A percentile compares a stretch with the other conserved stretches of the same genome.
These are phyloP conservation scores for Xanthia icteritia DNA, from an alignment of 2,888 invertebrate genomes.

Conservation along the genomic window DNA sequence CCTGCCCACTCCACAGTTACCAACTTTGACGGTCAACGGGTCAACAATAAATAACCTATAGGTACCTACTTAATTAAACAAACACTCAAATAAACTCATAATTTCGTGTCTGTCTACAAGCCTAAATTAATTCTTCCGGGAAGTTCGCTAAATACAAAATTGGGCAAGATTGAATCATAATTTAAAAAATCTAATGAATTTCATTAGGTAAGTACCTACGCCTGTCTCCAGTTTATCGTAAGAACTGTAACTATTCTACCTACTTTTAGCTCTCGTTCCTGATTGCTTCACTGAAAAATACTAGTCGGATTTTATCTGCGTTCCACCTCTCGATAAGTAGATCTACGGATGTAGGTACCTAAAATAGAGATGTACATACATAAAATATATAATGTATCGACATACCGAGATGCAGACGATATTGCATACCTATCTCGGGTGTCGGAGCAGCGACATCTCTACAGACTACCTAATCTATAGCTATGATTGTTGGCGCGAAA, in stretches of 20 bases:
- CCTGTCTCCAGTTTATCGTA: too few species aligned
- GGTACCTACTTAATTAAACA: neutral
- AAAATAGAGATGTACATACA: neutral
- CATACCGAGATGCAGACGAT: slow-evolving; percentile 7
- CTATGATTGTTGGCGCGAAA: neutral
- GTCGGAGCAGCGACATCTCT: slow-evolving; percentile 2
- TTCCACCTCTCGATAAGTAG: neutral
- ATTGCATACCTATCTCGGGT: neutral
- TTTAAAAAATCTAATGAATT: neutral
- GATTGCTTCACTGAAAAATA: neutral
- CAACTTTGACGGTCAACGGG: neutral
- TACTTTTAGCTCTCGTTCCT: neutral
- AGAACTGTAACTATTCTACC: neutral
- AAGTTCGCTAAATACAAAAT: neutral
- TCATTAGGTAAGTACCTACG: neutral
- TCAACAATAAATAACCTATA: neutral
- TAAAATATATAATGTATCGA: neutral
- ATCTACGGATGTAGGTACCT: neutral
- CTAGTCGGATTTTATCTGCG: neutral
- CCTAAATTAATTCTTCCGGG: neutral
- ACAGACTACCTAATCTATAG: neutral
- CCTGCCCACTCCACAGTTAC: neutral
- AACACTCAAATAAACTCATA: neutral
- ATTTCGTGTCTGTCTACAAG: neutral
- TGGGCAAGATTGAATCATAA: neutral